phyloP scores from a whole-genome alignment of 2,113 vertebrate genomes.

The Cheilinus undulatus region DNA sequence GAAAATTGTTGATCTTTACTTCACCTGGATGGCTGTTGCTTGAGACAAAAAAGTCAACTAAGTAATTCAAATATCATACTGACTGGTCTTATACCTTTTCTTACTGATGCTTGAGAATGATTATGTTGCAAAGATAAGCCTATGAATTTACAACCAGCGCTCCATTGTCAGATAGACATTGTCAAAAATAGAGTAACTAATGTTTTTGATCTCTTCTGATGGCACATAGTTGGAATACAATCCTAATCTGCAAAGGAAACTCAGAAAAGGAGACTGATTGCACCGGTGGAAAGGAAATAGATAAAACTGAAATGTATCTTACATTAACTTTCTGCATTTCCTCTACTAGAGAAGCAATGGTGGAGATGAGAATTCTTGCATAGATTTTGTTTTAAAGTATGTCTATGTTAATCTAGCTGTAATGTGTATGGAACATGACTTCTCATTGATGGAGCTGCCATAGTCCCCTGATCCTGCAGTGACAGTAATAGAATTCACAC shows the following conservation, averaged over 20 bases:
- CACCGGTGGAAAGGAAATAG: not conserved
- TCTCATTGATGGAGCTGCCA: conserved; percentile 29
- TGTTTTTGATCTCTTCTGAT: not conserved
- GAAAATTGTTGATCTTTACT: no score
- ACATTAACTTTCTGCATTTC: not conserved
- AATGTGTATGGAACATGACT: conserved; percentile 5
- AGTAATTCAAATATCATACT: no score
- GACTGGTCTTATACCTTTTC: no score
- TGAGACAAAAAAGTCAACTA: no score
- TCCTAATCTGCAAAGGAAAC: not conserved
- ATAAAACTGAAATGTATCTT: not conserved
- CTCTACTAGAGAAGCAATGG: no score
- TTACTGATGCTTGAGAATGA: no score
- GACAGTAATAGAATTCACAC: conserved; percentile 44
- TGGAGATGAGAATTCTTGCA: not conserved
- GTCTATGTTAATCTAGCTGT: conserved; percentile 4
- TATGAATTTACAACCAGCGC: no score
- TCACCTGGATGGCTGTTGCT: no score
- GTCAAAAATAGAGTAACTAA: no score
- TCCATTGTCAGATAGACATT: no score
- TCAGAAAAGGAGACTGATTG: not conserved
- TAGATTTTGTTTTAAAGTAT: not conserved
- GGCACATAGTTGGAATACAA: not conserved
- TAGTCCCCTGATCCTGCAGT: conserved; percentile 15
- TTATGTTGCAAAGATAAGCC: no score